Percentiles rank a stretch among this genome's conserved stretches.
Evolutionary conservation across 2,797 vertebrate species (phyloP).

Genomic region (Squalus acanthias): DNA sequence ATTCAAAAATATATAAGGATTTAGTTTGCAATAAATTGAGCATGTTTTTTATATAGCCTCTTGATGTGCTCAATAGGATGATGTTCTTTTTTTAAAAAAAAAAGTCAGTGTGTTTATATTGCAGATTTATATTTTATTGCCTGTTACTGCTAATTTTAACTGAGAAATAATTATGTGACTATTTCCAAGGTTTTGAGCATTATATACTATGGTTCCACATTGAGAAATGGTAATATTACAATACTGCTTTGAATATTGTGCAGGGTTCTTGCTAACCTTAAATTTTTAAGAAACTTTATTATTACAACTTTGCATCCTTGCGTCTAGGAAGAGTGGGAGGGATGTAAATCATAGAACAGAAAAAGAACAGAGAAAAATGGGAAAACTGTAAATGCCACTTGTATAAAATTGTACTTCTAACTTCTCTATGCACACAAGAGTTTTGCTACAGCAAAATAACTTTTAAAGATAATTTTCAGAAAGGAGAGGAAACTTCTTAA

Average conservation of each 20-base stretch:
- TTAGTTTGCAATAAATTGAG: constrained; percentile 67
- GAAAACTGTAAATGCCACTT: constrained; percentile 32
- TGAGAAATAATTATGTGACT: constrained; percentile 31
- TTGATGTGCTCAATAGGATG: constrained; percentile 60
- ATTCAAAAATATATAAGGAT: constrained; percentile 69
- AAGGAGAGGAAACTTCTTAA: background rate
- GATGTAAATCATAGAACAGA: background rate
- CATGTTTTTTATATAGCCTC: constrained; percentile 64
- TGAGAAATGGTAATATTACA: constrained; percentile 36
- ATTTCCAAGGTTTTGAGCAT: constrained; percentile 36
- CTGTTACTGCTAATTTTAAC: constrained; percentile 37
- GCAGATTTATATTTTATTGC: constrained; percentile 39
- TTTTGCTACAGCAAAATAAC: constrained; percentile 13
- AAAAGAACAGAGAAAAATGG: constrained; percentile 22
- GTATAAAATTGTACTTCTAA: constrained; percentile 38
- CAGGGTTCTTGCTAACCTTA: constrained; percentile 24
- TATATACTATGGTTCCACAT: constrained; percentile 22
- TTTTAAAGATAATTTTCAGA: constrained; percentile 1
- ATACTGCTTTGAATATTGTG: constrained; percentile 35
- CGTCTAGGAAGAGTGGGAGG: background rate
- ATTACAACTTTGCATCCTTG: background rate
- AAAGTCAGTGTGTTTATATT: constrained; percentile 37
- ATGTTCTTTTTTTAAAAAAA: constrained; percentile 55
- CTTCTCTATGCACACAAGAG: constrained; percentile 35
- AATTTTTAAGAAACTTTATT: constrained; percentile 33